Conservation (phyloP, 2,113 vertebrate genomes). For the Pseudopipra pipra region DNA sequence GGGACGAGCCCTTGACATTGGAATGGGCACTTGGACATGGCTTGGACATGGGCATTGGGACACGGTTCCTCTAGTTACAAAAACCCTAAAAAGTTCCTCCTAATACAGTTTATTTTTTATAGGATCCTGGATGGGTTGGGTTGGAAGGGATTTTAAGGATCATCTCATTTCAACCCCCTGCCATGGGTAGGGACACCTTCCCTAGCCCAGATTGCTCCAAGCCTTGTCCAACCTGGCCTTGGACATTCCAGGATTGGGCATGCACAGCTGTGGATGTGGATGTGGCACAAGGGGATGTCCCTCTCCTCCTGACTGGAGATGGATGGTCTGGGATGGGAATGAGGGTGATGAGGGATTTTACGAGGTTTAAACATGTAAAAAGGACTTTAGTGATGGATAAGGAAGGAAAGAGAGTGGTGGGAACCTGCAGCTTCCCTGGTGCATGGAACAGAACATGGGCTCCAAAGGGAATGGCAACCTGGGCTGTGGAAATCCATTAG, state of each 20-base stretch:
- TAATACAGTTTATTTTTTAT: not conserved
- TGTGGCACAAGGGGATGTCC: too few species aligned
- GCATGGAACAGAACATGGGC: not conserved
- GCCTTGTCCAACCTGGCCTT: not conserved
- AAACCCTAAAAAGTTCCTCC: not conserved
- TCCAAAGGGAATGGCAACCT: rapidly evolving
- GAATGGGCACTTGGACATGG: not conserved
- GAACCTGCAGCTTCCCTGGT: not conserved
- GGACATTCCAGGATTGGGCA: not conserved
- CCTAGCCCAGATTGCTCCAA: not conserved
- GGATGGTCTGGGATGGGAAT: rapidly evolving
- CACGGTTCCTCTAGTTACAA: not conserved
- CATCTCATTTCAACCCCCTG: not conserved
- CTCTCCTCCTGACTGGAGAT: not conserved
- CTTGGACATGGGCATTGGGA: not conserved
- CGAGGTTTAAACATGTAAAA: rapidly evolving
- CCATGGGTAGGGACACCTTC: not conserved
- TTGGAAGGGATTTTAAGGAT: not conserved
- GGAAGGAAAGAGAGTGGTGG: not conserved
- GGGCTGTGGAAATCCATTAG: rapidly evolving
- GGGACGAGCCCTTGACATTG: too few species aligned
- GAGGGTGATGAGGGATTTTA: not conserved
- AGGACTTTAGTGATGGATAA: not conserved
- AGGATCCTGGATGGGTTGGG: too few species aligned
- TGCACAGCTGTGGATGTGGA: too few species aligned